A percentile compares a stretch with the other conserved stretches of the same genome.
These are phyloP conservation scores for Cylloceria caligata DNA, from an alignment of 2,888 invertebrate species.

Conservation along the genomic window DNA sequence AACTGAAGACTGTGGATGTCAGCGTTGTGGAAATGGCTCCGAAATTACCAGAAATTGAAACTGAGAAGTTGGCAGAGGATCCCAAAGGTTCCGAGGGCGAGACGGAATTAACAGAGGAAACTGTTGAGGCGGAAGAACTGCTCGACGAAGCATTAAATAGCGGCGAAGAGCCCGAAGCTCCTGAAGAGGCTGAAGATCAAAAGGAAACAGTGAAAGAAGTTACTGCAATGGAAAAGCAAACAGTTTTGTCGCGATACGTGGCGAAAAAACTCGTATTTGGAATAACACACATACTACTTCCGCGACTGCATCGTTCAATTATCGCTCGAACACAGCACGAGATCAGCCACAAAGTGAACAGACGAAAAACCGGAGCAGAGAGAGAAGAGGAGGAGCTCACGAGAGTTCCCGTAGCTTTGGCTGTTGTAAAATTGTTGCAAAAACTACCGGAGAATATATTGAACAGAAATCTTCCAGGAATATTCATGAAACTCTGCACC, in stretches of 20 bases:
- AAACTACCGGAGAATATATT: constrained; percentile 92
- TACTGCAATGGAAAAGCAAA: constrained; percentile 84
- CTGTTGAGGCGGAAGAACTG: constrained; percentile 82
- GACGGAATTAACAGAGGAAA: constrained; percentile 74
- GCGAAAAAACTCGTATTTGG: constrained; percentile 91
- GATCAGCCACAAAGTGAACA: constrained; percentile 91
- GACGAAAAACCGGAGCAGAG: constrained; percentile 88
- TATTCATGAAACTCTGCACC: constrained; percentile 95
- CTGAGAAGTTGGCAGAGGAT: constrained; percentile 71
- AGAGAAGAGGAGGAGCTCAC: constrained; percentile 96
- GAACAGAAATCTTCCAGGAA: constrained; percentile 91
- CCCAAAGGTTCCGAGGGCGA: constrained; percentile 69
- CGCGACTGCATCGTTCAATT: constrained; percentile 91
- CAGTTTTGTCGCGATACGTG: constrained; percentile 88
- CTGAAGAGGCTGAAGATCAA: constrained; percentile 74
- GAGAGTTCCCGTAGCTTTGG: constrained; percentile 96
- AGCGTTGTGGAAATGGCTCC: constrained; percentile 6
- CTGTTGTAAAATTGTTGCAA: constrained; percentile 96
- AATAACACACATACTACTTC: constrained; percentile 90
- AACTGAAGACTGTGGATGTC: constrained; percentile 83
- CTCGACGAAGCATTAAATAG: constrained; percentile 79
- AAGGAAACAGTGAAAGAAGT: constrained; percentile 47
- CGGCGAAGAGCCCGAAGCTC: constrained; percentile 71
- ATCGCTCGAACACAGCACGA: constrained; percentile 90
- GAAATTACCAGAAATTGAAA: constrained; percentile 75